These are phyloP conservation scores for Drosophila stalkeri DNA, from an alignment of 2,888 invertebrate genomes.

Conservation along the genomic window DNA sequence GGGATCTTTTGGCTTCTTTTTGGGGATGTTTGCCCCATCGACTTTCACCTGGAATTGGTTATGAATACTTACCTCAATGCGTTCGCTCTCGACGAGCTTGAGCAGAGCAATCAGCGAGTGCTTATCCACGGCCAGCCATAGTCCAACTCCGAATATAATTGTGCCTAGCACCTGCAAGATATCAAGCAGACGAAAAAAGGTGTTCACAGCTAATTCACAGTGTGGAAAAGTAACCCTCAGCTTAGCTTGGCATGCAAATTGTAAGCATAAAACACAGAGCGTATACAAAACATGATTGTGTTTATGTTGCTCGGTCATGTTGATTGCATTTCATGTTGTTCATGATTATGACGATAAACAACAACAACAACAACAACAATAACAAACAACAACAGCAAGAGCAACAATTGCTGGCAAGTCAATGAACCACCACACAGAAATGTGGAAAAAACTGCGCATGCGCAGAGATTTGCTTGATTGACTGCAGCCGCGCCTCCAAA, in stretches of 20 bases:
- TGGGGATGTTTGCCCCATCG: conserved; percentile 32
- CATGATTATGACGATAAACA: conserved; percentile 43
- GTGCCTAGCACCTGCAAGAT: conserved; percentile 86
- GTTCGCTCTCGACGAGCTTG: conserved; percentile 87
- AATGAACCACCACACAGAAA: conserved; percentile 62
- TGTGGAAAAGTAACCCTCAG: conserved; percentile 27
- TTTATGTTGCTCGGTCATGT: conserved; percentile 64
- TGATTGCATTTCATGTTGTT: conserved; percentile 71
- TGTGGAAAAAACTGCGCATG: conserved; percentile 72
- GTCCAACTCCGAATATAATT: conserved; percentile 88
- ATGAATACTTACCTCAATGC: conserved; percentile 86
- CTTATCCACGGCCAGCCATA: conserved; percentile 90
- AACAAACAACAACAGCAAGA: conserved; percentile 17
- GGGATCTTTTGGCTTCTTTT: background rate
- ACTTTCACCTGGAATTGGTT: conserved; percentile 49
- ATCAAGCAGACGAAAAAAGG: conserved; percentile 8
- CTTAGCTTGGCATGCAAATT: conserved; percentile 46
- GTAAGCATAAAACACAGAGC: conserved; percentile 27
- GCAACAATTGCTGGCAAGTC: conserved; percentile 43
- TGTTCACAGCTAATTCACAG: conserved; percentile 11
- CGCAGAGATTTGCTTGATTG: conserved; percentile 80
- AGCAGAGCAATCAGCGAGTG: conserved; percentile 88
- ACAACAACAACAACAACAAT: conserved; percentile 22
- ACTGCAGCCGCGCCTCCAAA: conserved; percentile 58
- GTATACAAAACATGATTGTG: conserved; percentile 52